Base-by-base conservation (phyloP, 1,140 invertebrate species). In the Trachymyrmex septentrionalis region DNA sequence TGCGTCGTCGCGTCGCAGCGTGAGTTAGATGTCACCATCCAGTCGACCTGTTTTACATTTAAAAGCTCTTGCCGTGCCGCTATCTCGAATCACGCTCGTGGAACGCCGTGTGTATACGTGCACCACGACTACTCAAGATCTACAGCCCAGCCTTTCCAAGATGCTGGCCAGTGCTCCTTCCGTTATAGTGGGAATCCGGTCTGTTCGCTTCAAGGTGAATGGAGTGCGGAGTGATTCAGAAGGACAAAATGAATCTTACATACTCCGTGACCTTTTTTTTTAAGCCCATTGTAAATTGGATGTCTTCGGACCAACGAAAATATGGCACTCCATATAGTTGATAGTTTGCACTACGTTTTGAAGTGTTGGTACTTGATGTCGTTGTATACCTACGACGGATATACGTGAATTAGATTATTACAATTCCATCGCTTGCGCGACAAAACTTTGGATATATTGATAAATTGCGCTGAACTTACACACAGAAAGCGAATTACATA, bases 41-140 rank as follows among this genome's bases (percentile, higher is more conserved):
- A 89, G 90, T 59, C 87, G 87, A 90, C 89, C 91, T 92, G 90
- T 91, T 94, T 94, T 93, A 93, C 93, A 93, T 94, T 95, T 93
- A 94, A 93, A 93, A 92, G 90, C 90, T 89, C 88, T 92, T 86
- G 86, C 87, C 89, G 77, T 55, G 38, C 14, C 57, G 55, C 59
- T 81, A 63, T 86, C 87, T 88, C 66, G 76, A 72, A 57, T 84
- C 59, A 55, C 64, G 38, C 67, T 75, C 63, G 48, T 67, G 75
- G 44, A 88, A 89, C 30, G 24, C 55, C 12, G 12, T 48, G 55
- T 48, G 34, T 55, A 48, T 55, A 21, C 12, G 24, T 44, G 44
- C 55, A 75, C 80, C 5, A 57, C 24, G n/a, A 61, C 24, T 57
- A 10, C 9, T 48, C 55, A 14, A 24, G 38, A 63, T 71, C 69